A percentile compares a stretch with the other conserved stretches of the same genome.
phyloP scores from a whole-genome alignment of 2,113 vertebrate species.

The Chaetura pelagica region DNA sequence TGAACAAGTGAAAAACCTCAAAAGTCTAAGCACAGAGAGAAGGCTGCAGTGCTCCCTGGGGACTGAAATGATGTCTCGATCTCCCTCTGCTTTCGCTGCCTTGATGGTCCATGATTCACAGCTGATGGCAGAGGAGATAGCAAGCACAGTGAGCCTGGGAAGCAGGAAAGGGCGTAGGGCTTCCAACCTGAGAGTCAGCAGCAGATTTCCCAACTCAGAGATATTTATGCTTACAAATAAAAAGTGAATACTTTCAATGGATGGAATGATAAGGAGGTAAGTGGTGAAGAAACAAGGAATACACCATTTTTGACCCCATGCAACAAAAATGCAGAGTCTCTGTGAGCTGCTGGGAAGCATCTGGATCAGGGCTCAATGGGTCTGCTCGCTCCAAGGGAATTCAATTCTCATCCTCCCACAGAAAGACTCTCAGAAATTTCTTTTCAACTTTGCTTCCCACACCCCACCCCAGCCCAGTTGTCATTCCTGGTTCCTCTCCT shows the following conservation, averaged over 20 bases:
- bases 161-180: not conserved
- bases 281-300: not conserved
- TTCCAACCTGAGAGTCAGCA: not conserved
- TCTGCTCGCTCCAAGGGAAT: not conserved
- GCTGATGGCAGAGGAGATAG: constrained; percentile 9
- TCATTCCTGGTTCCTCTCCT: constrained; percentile 7
- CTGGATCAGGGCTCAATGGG: not conserved
- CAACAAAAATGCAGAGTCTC: not conserved
- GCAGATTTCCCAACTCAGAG: not conserved
- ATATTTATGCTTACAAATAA: not conserved
- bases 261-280: not conserved
- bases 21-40: not conserved
- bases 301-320: not conserved
- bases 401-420: not conserved
- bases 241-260: not conserved
- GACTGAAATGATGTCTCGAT: not conserved
- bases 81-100: not conserved
- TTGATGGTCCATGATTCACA: constrained; percentile 4
- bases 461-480: not conserved
- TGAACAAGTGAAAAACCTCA: not conserved
- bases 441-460: not conserved
- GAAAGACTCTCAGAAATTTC: not conserved
- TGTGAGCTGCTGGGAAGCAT: not conserved
- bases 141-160: fast-evolving
- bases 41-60: not conserved